Conservation (phyloP, 1,140 invertebrate species). For the Forficula auricularia region DNA sequence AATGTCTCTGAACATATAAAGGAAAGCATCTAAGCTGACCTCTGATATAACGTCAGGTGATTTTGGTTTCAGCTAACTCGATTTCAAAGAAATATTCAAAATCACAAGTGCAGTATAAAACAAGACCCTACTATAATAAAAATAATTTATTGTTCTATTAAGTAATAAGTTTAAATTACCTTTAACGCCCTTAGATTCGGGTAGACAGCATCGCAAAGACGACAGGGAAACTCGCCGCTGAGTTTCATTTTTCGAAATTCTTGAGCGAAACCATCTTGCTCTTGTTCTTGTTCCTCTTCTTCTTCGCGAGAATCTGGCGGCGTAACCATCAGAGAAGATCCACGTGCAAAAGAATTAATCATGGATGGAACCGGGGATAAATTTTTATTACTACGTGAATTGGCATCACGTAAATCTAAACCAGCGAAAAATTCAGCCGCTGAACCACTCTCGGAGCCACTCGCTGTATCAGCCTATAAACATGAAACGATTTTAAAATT, state of each 20-base stretch:
- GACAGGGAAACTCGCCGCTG: slow-evolving; percentile 72
- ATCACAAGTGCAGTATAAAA: no score
- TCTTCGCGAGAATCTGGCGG: slow-evolving; percentile 18
- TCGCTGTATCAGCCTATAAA: no score
- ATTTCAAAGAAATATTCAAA: no score
- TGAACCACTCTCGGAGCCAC: slow-evolving; percentile 30
- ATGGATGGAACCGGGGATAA: not conserved
- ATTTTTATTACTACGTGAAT: not conserved
- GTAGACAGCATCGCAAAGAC: slow-evolving; percentile 65
- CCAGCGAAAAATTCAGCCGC: slow-evolving; percentile 56
- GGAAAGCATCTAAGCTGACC: no score
- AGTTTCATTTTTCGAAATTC: slow-evolving; percentile 71
- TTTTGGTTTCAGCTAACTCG: no score
- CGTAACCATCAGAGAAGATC: not conserved
- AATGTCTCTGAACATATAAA: no score
- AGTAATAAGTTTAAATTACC: no score
- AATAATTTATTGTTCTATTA: no score
- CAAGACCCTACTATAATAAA: no score
- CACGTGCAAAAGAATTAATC: slow-evolving; percentile 9
- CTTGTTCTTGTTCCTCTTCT: slow-evolving; percentile 43
- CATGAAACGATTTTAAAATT: no score
- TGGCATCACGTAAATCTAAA: slow-evolving; percentile 31
- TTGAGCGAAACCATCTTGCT: slow-evolving; percentile 56
- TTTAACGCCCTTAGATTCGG: slow-evolving; percentile 77
- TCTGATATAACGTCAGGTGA: no score